Conservation (phyloP, 2,888 invertebrate genomes). For the Lasioglossum oenotherae region DNA sequence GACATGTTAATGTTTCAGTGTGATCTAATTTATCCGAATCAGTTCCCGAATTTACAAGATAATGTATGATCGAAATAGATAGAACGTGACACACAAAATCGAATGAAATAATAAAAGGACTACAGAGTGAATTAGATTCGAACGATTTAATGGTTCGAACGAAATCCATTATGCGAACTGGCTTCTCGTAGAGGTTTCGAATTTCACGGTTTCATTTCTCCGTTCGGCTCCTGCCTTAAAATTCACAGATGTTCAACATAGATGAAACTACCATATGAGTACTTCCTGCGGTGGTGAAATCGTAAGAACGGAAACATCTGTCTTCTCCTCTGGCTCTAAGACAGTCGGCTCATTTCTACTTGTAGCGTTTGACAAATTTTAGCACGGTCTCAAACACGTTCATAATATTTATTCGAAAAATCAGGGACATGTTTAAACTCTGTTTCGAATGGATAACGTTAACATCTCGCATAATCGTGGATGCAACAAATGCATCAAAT, state of each 20-base stretch:
- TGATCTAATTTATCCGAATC: too few relatives aligned
- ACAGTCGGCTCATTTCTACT: slow-evolving; percentile 22
- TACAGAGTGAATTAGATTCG: not conserved
- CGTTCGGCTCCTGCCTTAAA: slow-evolving; percentile 53
- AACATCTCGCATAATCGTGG: not conserved
- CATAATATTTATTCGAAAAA: not conserved
- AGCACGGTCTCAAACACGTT: not conserved
- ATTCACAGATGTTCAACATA: slow-evolving; percentile 59
- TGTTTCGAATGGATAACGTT: not conserved
- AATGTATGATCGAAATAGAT: not conserved
- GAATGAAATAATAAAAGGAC: too few relatives aligned
- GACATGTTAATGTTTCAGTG: not conserved
- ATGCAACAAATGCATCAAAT: not conserved
- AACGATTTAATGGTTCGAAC: not conserved
- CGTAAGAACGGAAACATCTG: slow-evolving; percentile 58
- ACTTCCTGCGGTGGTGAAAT: slow-evolving; percentile 34
- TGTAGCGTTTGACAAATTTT: slow-evolving; percentile 16
- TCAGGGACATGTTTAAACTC: not conserved
- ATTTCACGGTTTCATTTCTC: slow-evolving; percentile 11
- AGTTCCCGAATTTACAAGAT: not conserved
- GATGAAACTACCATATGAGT: slow-evolving; percentile 20
- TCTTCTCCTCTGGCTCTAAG: slow-evolving; percentile 47
- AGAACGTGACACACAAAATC: too few relatives aligned
- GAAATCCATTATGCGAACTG: not conserved
- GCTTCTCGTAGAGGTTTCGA: not conserved